These are phyloP conservation scores for Hoplostethus mediterraneus DNA, from an alignment of 2,797 vertebrate genomes.

Conservation along the genomic window DNA sequence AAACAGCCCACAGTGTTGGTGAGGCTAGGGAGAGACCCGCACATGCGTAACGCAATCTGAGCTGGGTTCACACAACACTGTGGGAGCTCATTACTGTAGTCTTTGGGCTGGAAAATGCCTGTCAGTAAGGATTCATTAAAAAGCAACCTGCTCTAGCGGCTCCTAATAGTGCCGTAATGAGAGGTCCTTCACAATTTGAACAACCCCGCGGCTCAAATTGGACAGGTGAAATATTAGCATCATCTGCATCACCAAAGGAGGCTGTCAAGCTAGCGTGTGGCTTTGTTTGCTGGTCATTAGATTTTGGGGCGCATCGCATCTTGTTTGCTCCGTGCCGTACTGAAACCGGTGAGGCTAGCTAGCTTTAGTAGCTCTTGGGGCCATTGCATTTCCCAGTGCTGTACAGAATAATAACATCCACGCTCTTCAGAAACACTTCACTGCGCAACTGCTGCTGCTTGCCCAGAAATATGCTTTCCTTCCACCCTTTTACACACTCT, in stretches of 20 bases:
- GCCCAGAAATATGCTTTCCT: not conserved
- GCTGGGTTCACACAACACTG: slow-evolving; percentile 47
- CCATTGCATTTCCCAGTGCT: not conserved
- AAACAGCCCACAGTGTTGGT: not conserved
- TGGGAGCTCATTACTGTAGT: slow-evolving; percentile 81
- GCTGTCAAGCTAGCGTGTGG: not conserved
- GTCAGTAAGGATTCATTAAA: slow-evolving; percentile 78
- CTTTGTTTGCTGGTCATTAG: slow-evolving; percentile 39
- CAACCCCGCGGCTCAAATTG: slow-evolving; percentile 33
- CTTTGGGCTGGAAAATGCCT: slow-evolving; percentile 79
- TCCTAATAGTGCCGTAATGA: slow-evolving; percentile 56
- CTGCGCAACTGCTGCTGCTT: slow-evolving; percentile 4
- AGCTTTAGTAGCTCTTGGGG: not conserved
- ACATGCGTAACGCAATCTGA: slow-evolving; percentile 42
- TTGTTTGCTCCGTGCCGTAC: slow-evolving; percentile 13
- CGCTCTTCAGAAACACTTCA: slow-evolving; percentile 9
- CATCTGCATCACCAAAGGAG: slow-evolving; percentile 24
- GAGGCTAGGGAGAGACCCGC: slow-evolving; percentile 29
- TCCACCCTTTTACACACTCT: not conserved
- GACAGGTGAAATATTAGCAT: slow-evolving; percentile 51
- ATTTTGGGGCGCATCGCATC: not conserved
- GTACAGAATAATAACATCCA: slow-evolving; percentile 14
- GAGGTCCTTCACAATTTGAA: slow-evolving; percentile 45
- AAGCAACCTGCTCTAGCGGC: slow-evolving; percentile 68
- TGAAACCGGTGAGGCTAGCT: slow-evolving; percentile 1